Base-by-base conservation (phyloP, 2,797 vertebrate genomes). In the Lacerta viridis region DNA sequence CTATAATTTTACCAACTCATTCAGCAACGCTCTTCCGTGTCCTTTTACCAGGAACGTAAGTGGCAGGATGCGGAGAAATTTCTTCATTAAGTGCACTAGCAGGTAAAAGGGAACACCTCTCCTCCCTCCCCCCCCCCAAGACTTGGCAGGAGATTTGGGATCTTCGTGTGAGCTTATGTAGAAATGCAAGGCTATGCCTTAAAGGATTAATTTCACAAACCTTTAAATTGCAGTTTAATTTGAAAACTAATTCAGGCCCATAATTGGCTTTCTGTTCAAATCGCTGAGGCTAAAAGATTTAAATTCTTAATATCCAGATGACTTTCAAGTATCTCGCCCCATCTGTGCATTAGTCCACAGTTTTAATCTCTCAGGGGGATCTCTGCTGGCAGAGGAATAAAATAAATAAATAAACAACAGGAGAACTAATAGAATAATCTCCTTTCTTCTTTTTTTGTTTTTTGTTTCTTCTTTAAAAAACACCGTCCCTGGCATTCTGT, bases 251-350 rank as follows among this genome's bases (percentile, higher is more conserved):
- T 98, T 99, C 98, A 98, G 98, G 96, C 97, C 97, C 98, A 97
- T 99, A 99, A 99, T 98, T 99, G 98, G 98, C 98, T 98, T 98
- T 98, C 97, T 97, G 97, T 97, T 98, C 98, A 98, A 98, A 98
- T 97, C 98, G 97, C 97, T 98, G 97, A 98, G 98, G 98, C 98
- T 98, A 97, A 97, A 89, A 98, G 98, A 98, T 98, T 98, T 98
- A 97, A 98, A 98, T 97, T 97, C 98, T 98, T 98, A 98, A 98
- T 98, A 98, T 98, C 98, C 96, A 96, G 96, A 97, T 96, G 97
- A 97, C 98, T 98, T 98, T 97, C 94, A 96, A 96, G 97, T 96
- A 97, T 96, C 96, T 92, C 92, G 94, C 92, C 94, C 95, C 96
- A 97, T 97, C 97, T 97, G 96, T 95, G 95, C 93, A 87, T 92